A percentile compares a stretch with the other conserved stretches of the same genome.
phyloP scores from a whole-genome alignment of 2,113 vertebrate species.

The Strix uralensis region DNA sequence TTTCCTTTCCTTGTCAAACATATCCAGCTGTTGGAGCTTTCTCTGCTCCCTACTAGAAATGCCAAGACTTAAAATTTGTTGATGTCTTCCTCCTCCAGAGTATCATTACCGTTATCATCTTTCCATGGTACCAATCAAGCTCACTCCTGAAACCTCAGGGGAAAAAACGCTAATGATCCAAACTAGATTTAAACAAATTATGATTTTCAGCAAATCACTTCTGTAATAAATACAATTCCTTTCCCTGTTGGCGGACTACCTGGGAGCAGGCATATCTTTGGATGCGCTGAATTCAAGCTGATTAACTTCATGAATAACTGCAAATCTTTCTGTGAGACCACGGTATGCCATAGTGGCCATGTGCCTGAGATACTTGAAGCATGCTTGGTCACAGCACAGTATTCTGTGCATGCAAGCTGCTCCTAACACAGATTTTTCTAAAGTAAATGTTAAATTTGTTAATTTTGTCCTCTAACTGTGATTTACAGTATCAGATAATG shows the following conservation, averaged over 20 bases:
- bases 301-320: neutral
- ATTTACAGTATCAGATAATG: neutral
- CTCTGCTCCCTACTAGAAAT: neutral
- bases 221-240: neutral
- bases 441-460: neutral
- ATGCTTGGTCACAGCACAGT: neutral
- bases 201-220: neutral
- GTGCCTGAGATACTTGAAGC: neutral
- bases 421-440: neutral
- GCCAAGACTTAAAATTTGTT: neutral
- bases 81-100: neutral
- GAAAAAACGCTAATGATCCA: neutral
- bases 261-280: neutral
- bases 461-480: neutral
- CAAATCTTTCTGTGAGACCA: neutral
- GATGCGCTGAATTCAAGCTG: neutral
- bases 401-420: neutral
- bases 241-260: neutral
- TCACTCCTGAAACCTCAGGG: neutral
- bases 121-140: neutral
- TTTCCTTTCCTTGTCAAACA: slow-evolving; percentile 60
- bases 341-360: rapidly evolving
- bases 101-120: neutral
- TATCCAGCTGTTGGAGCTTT: slow-evolving; percentile 52
- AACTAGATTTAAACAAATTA: neutral